phyloP scores from a whole-genome alignment of 2,888 invertebrate species.

The Plebejus argus region DNA sequence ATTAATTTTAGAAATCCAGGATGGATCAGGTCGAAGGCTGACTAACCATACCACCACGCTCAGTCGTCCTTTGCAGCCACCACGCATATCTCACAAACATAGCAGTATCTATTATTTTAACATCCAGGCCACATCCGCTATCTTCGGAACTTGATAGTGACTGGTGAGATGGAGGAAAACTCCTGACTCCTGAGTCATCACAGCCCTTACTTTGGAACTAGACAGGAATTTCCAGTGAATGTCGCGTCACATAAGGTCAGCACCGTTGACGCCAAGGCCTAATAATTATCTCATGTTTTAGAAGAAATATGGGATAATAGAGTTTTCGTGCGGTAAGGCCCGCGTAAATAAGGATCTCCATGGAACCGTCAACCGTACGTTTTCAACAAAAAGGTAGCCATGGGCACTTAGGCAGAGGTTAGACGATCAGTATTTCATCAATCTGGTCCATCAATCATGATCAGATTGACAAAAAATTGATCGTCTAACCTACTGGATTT shows the following conservation, averaged over 20 bases:
- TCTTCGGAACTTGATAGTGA: neutral
- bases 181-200: conserved; percentile 2
- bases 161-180: neutral
- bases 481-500: no score
- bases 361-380: no score
- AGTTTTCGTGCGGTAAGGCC: no score
- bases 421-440: no score
- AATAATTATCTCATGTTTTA: neutral
- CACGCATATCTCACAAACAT: neutral
- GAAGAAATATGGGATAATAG: neutral
- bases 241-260: neutral
- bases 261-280: neutral
- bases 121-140: neutral
- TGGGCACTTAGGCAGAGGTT: no score
- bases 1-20: no score
- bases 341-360: neutral
- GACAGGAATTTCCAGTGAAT: neutral
- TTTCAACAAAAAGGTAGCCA: no score
- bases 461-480: no score
- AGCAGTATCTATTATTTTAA: neutral
- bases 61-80: no score
- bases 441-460: no score
- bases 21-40: no score
- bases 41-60: no score
- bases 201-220: neutral